These are phyloP conservation scores for Drosophila sturtevanti DNA, from an alignment of 1,140 invertebrate species.

Conservation along the genomic window DNA sequence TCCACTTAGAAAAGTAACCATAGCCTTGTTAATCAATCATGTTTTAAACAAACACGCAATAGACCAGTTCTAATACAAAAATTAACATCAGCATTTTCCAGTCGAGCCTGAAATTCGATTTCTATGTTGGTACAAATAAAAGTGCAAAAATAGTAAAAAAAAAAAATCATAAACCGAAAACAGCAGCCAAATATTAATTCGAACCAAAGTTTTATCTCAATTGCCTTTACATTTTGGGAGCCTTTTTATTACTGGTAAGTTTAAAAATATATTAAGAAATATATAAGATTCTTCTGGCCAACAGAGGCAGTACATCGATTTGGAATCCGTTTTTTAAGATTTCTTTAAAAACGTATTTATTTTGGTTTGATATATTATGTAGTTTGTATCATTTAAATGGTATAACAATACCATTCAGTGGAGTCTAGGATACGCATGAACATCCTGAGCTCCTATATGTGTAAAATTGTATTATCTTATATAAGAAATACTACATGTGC, in stretches of 20 bases:
- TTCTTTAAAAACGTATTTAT: too few species aligned
- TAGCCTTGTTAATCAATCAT: not conserved
- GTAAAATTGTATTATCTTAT: too few species aligned
- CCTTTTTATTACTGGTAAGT: not conserved
- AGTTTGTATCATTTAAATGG: too few species aligned
- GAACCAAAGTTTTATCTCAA: too few species aligned
- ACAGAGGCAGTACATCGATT: too few species aligned
- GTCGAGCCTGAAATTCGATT: slow-evolving; percentile 11
- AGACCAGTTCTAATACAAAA: not conserved
- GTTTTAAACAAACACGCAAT: not conserved
- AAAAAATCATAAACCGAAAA: not conserved
- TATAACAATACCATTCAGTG: too few species aligned
- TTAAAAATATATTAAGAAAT: too few species aligned
- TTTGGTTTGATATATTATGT: too few species aligned
- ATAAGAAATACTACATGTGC: not conserved
- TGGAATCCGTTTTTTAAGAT: too few species aligned
- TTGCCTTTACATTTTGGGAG: not conserved
- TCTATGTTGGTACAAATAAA: not conserved
- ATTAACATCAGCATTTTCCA: slow-evolving; percentile 6
- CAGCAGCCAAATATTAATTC: not conserved
- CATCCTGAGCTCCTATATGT: too few species aligned
- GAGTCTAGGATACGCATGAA: too few species aligned
- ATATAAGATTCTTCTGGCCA: too few species aligned
- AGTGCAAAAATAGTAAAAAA: not conserved
- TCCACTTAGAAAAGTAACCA: not conserved